phyloP scores from a whole-genome alignment of 2,797 vertebrate genomes.

The Sebastes goodei region DNA sequence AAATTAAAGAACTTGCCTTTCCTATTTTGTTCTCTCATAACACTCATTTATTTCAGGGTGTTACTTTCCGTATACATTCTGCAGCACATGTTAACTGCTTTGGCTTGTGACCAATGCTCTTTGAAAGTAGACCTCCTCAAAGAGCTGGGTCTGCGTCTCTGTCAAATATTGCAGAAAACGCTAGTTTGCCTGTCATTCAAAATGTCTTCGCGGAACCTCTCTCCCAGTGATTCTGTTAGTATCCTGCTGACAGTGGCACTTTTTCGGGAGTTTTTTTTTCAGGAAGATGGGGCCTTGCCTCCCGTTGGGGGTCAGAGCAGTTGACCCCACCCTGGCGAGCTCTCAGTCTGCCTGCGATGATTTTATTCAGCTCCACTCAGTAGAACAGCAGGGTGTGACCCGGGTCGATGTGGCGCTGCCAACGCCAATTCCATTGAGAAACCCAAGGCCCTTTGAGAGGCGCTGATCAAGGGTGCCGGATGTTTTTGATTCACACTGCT shows the following conservation, averaged over 20 bases:
- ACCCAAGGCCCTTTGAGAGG: constrained; percentile 50
- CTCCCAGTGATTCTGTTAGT: constrained; percentile 28
- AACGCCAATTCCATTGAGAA: constrained; percentile 58
- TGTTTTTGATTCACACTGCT: constrained; percentile 68
- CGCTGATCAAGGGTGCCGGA: constrained; percentile 66
- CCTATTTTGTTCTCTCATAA: not conserved
- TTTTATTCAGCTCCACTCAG: constrained; percentile 72
- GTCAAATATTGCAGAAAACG: constrained; percentile 58
- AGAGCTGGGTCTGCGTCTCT: constrained; percentile 44
- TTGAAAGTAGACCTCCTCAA: constrained; percentile 41
- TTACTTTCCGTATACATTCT: not conserved
- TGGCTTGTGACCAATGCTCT: constrained; percentile 24
- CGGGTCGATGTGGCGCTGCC: constrained; percentile 63
- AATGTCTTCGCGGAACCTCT: constrained; percentile 27
- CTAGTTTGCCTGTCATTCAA: constrained; percentile 57
- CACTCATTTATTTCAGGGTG: not conserved
- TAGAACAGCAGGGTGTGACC: constrained; percentile 71
- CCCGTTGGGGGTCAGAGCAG: constrained; percentile 57
- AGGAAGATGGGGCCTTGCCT: constrained; percentile 56
- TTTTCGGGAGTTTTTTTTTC: constrained; percentile 30
- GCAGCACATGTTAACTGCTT: constrained; percentile 15
- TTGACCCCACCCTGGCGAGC: constrained; percentile 65
- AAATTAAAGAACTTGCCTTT: not conserved
- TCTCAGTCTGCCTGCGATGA: constrained; percentile 50
- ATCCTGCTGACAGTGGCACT: constrained; percentile 52